Evolutionary conservation across 2,113 vertebrate genomes (phyloP).

Genomic region (Nycticryphes semicollaris): DNA sequence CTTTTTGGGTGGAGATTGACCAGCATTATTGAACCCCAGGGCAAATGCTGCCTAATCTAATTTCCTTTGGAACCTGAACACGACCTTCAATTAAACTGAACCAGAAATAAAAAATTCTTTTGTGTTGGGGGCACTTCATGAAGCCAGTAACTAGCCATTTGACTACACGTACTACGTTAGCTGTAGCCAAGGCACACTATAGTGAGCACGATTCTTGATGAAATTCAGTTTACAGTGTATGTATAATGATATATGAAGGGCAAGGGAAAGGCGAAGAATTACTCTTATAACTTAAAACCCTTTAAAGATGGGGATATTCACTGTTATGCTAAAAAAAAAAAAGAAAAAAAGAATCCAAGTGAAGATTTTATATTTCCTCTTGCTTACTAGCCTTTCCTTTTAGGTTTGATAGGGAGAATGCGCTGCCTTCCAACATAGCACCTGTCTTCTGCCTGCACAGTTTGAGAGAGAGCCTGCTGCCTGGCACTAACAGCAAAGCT

Average conservation of each 20-base stretch:
- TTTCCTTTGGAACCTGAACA: neutral
- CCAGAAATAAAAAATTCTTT: constrained; percentile 9
- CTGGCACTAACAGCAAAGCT: constrained; percentile 40
- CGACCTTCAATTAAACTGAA: neutral
- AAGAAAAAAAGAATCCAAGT: neutral
- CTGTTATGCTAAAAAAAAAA: neutral
- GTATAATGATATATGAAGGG: neutral
- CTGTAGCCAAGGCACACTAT: neutral
- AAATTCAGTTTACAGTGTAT: neutral
- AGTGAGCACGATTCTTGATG: neutral
- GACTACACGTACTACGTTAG: neutral
- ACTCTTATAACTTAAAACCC: neutral
- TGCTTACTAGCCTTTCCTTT: neutral
- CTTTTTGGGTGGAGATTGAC: neutral
- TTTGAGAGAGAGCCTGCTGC: constrained; percentile 26
- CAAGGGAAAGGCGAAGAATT: neutral
- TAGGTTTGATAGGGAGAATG: neutral
- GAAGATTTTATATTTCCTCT: neutral
- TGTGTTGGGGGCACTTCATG: neutral
- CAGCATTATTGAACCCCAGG: neutral
- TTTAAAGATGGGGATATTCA: neutral
- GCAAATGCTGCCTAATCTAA: neutral
- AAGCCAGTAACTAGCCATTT: neutral
- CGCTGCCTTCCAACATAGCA: constrained; percentile 76
- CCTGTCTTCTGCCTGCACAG: constrained; percentile 51